Evolutionary conservation across 2,797 vertebrate species (phyloP), one percentile per base, ranked within the genome.

Genomic region (Chaetodon trifasciatus): DNA sequence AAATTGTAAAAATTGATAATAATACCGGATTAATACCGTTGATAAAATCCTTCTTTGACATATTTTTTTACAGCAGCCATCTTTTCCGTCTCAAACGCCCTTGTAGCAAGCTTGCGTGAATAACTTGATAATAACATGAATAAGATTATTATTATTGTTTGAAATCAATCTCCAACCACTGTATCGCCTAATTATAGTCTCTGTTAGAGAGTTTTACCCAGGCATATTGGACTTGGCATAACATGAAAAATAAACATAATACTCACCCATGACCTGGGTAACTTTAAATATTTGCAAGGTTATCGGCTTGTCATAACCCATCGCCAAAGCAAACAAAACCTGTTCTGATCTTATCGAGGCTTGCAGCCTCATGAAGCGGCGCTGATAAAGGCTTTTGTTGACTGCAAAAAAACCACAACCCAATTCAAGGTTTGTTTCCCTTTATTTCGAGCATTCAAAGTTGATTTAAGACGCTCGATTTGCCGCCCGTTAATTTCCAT

Each of bases 281-380:
- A 28, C n/a, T 53, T 52, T 19, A 63, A 73, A 75, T 78, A 75
- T 84, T 83, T 79, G 76, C 64, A 60, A 35, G 69, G 76, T 90
- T 79, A 80, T 78, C 55, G 21, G 62, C 60, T 79, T 58, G 57
- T 86, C 75, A 87, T 84, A 79, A 79, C 47, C 58, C 74, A 57
- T 76, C 21, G 80, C 24, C 61, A 79, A 84, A n/a, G 65, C 83
- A 85, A 88, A 89, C 79, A 89, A 8, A 50, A 5, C 2, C 69
- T 64, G 8, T 76, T 75, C 46, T 78, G 42, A 6, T 56, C 17
- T 66, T 40, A 70, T 74, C 65, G 35, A 52, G 66, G 21, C 42
- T 71, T 52, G 1, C 46, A 52, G 35, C 23, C 57, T 57, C 67
- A 74, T 69, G 68, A 53, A 78, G 73, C 40, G 37, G 42, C 50